These are phyloP conservation scores for Heliornis fulica DNA, from an alignment of 2,113 vertebrate species.

Conservation along the genomic window DNA sequence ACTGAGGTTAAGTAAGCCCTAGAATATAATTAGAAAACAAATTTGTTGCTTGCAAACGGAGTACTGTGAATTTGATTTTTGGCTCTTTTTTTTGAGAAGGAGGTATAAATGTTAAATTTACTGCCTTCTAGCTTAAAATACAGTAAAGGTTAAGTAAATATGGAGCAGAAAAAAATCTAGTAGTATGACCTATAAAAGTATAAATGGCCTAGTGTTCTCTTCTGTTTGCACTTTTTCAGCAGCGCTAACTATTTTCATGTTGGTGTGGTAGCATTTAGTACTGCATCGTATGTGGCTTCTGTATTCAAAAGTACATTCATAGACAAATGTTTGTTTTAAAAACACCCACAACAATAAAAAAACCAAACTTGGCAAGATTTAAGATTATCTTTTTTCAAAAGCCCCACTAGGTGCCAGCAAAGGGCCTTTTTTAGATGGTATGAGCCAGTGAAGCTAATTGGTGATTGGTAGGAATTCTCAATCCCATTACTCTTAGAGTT, in stretches of 20 bases:
- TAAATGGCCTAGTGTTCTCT: slow-evolving; percentile 70
- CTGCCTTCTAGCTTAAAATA: slow-evolving; percentile 72
- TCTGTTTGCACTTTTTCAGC: slow-evolving; percentile 53
- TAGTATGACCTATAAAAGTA: slow-evolving; percentile 63
- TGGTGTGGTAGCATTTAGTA: background rate
- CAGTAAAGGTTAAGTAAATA: slow-evolving; percentile 76
- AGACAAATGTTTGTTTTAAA: background rate
- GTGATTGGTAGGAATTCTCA: background rate
- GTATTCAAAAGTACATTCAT: slow-evolving; percentile 31
- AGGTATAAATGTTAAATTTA: slow-evolving; percentile 73
- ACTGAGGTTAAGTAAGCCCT: slow-evolving; percentile 67
- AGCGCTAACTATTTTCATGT: slow-evolving; percentile 30
- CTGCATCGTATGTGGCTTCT: slow-evolving; percentile 1
- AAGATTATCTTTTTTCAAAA: background rate
- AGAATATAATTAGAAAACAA: slow-evolving; percentile 72
- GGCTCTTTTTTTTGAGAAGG: slow-evolving; percentile 54
- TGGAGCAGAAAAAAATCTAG: slow-evolving; percentile 45
- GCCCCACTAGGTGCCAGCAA: slow-evolving; percentile 75
- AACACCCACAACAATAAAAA: background rate
- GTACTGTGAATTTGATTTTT: slow-evolving; percentile 53
- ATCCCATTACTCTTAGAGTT: background rate
- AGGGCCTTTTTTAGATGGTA: background rate
- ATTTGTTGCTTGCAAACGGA: slow-evolving; percentile 67
- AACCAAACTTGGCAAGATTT: background rate
- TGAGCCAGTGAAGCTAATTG: slow-evolving; percentile 37